phyloP scores from a whole-genome alignment of 2,113 vertebrate species.

The Ptychochromis oligacanthus region DNA sequence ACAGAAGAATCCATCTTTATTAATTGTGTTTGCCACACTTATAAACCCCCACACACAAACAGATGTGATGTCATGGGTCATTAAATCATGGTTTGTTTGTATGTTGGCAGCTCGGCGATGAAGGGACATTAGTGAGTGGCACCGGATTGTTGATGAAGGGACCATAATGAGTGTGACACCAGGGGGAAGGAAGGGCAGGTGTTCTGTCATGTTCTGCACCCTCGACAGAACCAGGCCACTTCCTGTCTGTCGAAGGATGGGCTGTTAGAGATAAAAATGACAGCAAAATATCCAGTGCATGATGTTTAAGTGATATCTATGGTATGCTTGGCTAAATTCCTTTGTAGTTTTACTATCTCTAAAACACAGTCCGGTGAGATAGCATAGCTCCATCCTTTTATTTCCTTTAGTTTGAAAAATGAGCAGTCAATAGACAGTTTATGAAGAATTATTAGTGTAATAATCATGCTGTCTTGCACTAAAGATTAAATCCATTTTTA shows the following conservation, averaged over 20 bases:
- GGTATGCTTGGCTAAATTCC: neutral
- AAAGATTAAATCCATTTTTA: slow-evolving; percentile 70
- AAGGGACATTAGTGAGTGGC: slow-evolving; percentile 56
- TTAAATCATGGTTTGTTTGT: slow-evolving; percentile 69
- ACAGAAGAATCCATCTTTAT: slow-evolving; percentile 54
- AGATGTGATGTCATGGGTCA: slow-evolving; percentile 73
- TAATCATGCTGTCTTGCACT: slow-evolving; percentile 39
- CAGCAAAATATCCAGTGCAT: neutral
- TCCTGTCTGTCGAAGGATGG: slow-evolving; percentile 25
- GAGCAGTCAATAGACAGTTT: slow-evolving; percentile 54
- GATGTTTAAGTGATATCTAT: neutral
- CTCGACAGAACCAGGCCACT: slow-evolving; percentile 68
- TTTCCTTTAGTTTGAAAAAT: slow-evolving; percentile 58
- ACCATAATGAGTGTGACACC: slow-evolving; percentile 65
- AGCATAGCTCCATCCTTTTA: slow-evolving; percentile 33
- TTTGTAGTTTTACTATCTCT: neutral
- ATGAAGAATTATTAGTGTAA: slow-evolving; percentile 55
- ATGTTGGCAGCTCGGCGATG: slow-evolving; percentile 58
- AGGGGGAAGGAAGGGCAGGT: slow-evolving; percentile 54
- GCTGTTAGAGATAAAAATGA: slow-evolving; percentile 24
- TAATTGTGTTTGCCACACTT: slow-evolving; percentile 49
- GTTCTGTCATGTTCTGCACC: slow-evolving; percentile 61
- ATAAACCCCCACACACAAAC: slow-evolving; percentile 53
- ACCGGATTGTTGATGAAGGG: slow-evolving; percentile 65
- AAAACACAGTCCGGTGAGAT: slow-evolving; percentile 17